Conservation (phyloP, 2,888 invertebrate species). For the Aromia moschata region DNA sequence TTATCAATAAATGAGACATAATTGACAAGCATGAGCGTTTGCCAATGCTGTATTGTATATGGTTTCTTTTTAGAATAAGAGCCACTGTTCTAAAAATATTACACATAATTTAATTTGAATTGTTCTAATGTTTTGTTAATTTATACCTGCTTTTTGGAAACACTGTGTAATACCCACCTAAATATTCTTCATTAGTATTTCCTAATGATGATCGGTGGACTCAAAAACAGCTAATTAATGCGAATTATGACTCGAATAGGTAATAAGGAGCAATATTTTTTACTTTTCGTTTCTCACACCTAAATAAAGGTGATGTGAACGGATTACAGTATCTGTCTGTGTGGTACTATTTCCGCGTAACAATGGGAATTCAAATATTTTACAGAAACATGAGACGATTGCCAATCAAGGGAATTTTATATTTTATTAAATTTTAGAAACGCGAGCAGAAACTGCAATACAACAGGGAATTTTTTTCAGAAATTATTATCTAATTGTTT, state of each 20-base stretch:
- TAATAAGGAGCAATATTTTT: slow-evolving; percentile 1
- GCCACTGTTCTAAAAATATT: no score
- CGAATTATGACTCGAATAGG: slow-evolving; percentile 4
- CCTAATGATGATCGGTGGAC: slow-evolving; percentile 12
- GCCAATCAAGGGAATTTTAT: neutral
- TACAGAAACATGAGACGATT: neutral
- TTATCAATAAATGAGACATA: no score
- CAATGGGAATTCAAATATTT: slow-evolving; percentile 1
- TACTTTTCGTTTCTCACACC: slow-evolving; percentile 2
- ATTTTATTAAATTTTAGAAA: no score
- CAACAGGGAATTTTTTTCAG: no score
- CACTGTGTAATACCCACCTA: neutral
- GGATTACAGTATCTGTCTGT: neutral
- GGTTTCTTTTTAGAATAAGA: no score
- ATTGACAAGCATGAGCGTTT: no score
- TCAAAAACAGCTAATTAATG: slow-evolving; percentile 1
- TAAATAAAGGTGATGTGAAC: neutral
- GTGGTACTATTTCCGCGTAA: neutral
- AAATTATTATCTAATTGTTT: no score
- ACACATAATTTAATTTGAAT: no score
- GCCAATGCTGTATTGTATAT: no score
- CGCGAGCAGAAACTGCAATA: no score
- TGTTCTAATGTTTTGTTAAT: no score
- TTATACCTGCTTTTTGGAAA: no score
- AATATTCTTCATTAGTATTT: neutral